phyloP scores from a whole-genome alignment of 2,888 invertebrate species.

The Linyphia triangularis region DNA sequence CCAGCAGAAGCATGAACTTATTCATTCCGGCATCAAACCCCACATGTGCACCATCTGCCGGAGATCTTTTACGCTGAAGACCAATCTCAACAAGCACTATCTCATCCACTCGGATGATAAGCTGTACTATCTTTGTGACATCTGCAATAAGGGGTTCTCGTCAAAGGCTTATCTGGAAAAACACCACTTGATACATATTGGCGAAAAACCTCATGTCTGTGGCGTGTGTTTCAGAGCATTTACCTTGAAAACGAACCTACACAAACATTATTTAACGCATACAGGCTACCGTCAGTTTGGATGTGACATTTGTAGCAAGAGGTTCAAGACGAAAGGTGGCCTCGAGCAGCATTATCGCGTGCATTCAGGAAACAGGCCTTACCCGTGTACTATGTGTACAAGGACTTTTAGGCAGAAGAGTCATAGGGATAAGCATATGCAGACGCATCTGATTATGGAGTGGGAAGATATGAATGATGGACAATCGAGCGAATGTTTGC shows the following conservation, averaged over 20 bases:
- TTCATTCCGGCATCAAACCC: slow-evolving; percentile 42
- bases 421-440: slow-evolving; percentile 46
- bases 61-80: slow-evolving; percentile 64
- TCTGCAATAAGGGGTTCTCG: slow-evolving; percentile 64
- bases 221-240: slow-evolving; percentile 69
- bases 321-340: slow-evolving; percentile 63
- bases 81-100: slow-evolving; percentile 62
- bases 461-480: neutral
- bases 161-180: slow-evolving; percentile 65
- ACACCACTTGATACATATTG: slow-evolving; percentile 61
- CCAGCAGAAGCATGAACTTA: slow-evolving; percentile 49
- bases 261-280: slow-evolving; percentile 62
- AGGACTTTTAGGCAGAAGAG: slow-evolving; percentile 59
- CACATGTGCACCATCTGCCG: slow-evolving; percentile 54
- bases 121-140: slow-evolving; percentile 51
- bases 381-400: slow-evolving; percentile 38
- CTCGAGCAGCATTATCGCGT: slow-evolving; percentile 58
- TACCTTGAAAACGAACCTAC: slow-evolving; percentile 66
- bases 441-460: neutral
- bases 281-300: slow-evolving; percentile 26
- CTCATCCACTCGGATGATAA: slow-evolving; percentile 51
- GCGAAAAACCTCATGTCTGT: slow-evolving; percentile 68
- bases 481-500: neutral
- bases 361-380: slow-evolving; percentile 55
- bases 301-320: slow-evolving; percentile 54